phyloP scores from a whole-genome alignment of 64 coral and sea anemone genomes.

The Montipora cactus region DNA sequence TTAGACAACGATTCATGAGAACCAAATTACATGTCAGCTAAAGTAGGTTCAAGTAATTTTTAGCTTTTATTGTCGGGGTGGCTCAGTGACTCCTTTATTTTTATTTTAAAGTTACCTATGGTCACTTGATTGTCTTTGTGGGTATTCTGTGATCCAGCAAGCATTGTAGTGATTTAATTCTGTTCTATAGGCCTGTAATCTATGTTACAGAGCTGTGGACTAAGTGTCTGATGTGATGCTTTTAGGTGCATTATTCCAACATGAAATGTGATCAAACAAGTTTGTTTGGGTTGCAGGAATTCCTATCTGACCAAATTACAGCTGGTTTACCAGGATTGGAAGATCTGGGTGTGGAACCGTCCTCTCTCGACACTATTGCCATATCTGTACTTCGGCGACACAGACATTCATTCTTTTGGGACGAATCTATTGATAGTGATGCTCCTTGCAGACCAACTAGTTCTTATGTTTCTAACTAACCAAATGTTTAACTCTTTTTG shows the following conservation, averaged over 20 bases:
- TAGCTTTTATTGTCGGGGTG: too few species aligned
- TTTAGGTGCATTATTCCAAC: background rate
- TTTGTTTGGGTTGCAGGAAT: constrained; percentile 82
- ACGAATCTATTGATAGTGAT: constrained; percentile 96
- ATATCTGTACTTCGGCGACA: constrained; percentile 93
- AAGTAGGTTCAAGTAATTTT: too few species aligned
- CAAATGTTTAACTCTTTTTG: background rate
- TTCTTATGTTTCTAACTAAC: constrained; percentile 59
- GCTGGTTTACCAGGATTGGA: constrained; percentile 81
- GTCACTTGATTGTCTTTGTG: too few species aligned
- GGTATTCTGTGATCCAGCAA: too few species aligned
- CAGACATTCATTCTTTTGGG: constrained; percentile 85
- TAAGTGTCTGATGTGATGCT: too few species aligned
- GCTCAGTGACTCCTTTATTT: too few species aligned
- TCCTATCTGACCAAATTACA: constrained; percentile 71
- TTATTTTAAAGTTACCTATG: too few species aligned
- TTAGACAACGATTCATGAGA: too few species aligned
- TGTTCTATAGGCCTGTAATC: too few species aligned
- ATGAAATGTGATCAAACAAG: background rate
- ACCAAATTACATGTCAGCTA: too few species aligned
- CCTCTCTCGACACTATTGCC: constrained; percentile 80
- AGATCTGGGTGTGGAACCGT: constrained; percentile 84
- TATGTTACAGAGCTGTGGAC: too few species aligned
- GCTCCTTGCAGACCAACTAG: constrained; percentile 87
- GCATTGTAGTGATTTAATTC: too few species aligned